Evolutionary conservation across 23 tunicate genomes (phyloP), one percentile per base, ranked within the genome.

Genomic region (Ciona savignyi): DNA sequence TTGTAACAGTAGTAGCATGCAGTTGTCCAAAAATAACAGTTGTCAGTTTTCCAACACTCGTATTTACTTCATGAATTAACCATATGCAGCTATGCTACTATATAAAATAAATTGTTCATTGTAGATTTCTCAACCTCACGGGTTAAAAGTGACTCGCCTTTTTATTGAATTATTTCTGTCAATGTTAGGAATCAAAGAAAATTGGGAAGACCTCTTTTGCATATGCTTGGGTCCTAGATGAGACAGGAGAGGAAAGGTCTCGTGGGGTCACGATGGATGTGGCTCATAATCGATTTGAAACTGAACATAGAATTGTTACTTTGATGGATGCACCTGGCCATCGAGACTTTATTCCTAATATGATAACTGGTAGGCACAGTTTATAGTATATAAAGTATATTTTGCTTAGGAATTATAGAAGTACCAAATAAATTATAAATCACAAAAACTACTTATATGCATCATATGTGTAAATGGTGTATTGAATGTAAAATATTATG

Each of bases 271-370:
- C 97, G 25, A 91, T 91, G 97, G 97, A 91, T 33, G 79, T 91
- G 30, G 97, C 93, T 4, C 78, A 78, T 25, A 84, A 83, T 35
- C 35, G 68, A 25, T 91, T 91, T 70, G 97, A 91, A 61, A 91
- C 97, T 4, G 83, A 85, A 19, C 70, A 76, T 27, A 72, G 79
- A 1, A 64, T 81, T 25, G 68, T 91, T 29, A 84, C 86, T 4
- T 34, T 91, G 35, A 91, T 91, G 97, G 97, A 91, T 77, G 97
- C 97, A 25, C 97, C 97, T 20, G 97, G 97, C 0, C 97, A 91
- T 35, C 71, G 86, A 70, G 97, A 91, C 67, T 91, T 91, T 62
- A 84, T 91, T 29, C 97, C 97, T 27, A 91, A 91, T 34, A 91
- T 91, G 97, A 91, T 91, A 15, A 80, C 97, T 71, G 97, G 97